Evolutionary conservation across 2,888 invertebrate genomes (phyloP).

Genomic region (Ormyrus labotus): DNA sequence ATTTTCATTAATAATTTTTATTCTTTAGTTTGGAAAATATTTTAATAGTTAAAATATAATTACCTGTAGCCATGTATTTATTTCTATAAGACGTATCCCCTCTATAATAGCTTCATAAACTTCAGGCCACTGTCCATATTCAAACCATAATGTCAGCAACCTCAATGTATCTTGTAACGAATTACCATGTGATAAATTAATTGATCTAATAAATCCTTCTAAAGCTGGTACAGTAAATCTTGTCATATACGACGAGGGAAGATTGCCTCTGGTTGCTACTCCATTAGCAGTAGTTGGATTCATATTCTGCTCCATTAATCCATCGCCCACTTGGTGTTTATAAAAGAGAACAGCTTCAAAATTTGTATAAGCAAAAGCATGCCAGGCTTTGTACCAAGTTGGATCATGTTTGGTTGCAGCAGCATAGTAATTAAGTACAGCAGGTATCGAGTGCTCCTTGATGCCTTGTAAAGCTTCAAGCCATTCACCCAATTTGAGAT

Average conservation of each 20-base stretch:
- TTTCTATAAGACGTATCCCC: slow-evolving; percentile 94
- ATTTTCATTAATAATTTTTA: not conserved
- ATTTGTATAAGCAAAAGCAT: slow-evolving; percentile 98
- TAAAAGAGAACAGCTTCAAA: slow-evolving; percentile 92
- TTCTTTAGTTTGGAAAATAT: not conserved
- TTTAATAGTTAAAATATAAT: not conserved
- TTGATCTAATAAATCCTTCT: slow-evolving; percentile 96
- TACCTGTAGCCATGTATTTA: slow-evolving; percentile 97
- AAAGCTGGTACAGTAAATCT: slow-evolving; percentile 95
- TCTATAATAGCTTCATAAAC: slow-evolving; percentile 96
- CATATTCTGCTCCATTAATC: slow-evolving; percentile 16
- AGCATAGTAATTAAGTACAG: slow-evolving; percentile 86
- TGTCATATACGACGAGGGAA: slow-evolving; percentile 79
- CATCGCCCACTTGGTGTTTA: slow-evolving; percentile 76
- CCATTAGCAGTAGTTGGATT: slow-evolving; percentile 11
- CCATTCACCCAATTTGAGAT: slow-evolving; percentile 96
- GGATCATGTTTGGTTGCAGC: slow-evolving; percentile 90
- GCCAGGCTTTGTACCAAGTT: slow-evolving; percentile 98
- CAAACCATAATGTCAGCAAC: slow-evolving; percentile 98
- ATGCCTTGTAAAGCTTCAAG: slow-evolving; percentile 91
- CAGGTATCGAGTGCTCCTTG: slow-evolving; percentile 86
- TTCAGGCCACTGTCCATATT: slow-evolving; percentile 95
- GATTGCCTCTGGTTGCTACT: slow-evolving; percentile 22
- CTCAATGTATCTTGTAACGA: slow-evolving; percentile 97
- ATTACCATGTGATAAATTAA: slow-evolving; percentile 92